Evolutionary conservation across 2,888 invertebrate genomes (phyloP).

Genomic region (Tipula confusa): DNA sequence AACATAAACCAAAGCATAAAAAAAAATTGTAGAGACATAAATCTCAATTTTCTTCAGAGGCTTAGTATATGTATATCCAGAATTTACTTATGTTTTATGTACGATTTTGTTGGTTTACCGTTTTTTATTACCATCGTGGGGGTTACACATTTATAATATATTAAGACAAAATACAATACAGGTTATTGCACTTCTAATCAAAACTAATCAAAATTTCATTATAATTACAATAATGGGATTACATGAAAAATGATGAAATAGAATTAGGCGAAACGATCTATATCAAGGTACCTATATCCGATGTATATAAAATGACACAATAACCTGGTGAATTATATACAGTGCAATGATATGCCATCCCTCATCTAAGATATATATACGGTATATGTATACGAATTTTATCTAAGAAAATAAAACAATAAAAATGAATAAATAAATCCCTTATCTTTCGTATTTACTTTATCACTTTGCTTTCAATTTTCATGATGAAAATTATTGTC

Average conservation of each 20-base stretch:
- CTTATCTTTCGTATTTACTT: background rate
- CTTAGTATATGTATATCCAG: background rate
- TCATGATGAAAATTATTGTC: background rate
- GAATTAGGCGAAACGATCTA: background rate
- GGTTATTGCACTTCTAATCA: slow-evolving; percentile 25
- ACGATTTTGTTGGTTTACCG: background rate
- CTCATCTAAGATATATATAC: background rate
- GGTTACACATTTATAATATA: slow-evolving; percentile 6
- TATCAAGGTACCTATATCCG: background rate
- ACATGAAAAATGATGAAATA: background rate
- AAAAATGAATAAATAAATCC: slow-evolving; percentile 25
- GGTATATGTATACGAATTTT: background rate
- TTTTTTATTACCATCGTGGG: background rate
- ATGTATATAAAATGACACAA: background rate
- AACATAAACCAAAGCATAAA: background rate
- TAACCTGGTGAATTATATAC: background rate
- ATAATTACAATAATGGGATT: slow-evolving; percentile 12
- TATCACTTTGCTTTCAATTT: slow-evolving; percentile 16
- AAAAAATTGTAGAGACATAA: background rate
- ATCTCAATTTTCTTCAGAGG: slow-evolving; percentile 3
- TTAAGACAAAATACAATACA: slow-evolving; percentile 25
- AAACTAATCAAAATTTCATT: slow-evolving; percentile 25
- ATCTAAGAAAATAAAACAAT: background rate
- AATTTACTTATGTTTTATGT: background rate
- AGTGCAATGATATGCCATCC: background rate